Conservation (phyloP, 2,113 vertebrate genomes). For the Melanostigma gelatinosum region DNA sequence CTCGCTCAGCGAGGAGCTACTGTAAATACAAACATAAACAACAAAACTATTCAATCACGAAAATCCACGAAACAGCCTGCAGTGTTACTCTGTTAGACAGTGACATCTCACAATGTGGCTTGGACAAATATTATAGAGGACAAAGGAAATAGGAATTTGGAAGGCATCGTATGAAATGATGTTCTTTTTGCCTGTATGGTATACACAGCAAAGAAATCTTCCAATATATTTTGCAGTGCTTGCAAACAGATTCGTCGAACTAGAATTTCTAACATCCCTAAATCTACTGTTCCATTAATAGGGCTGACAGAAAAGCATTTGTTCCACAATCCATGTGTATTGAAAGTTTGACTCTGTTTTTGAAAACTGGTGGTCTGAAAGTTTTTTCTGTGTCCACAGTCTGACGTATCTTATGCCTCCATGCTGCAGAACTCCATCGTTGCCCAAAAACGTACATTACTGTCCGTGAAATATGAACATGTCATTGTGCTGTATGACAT, state of each 20-base stretch:
- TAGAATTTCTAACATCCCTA: background rate
- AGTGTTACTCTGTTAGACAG: background rate
- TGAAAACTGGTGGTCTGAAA: background rate
- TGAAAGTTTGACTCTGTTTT: background rate
- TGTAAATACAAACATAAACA: constrained; percentile 35
- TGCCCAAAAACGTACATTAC: background rate
- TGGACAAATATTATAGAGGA: background rate
- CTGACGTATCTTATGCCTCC: background rate
- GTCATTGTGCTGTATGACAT: background rate
- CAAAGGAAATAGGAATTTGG: background rate
- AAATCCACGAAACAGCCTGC: background rate
- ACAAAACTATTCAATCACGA: constrained; percentile 2
- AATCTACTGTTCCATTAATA: background rate
- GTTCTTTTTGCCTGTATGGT: background rate
- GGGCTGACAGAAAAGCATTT: background rate
- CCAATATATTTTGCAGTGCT: background rate
- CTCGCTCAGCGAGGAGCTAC: constrained; percentile 22
- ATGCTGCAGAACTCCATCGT: background rate
- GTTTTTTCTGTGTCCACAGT: background rate
- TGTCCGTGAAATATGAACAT: background rate
- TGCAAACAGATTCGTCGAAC: background rate
- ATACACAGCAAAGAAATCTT: background rate
- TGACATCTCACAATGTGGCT: background rate
- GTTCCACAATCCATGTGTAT: background rate
- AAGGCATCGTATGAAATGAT: background rate